These are phyloP conservation scores for Calameuta filiformis DNA, from an alignment of 2,888 invertebrate species.

Conservation along the genomic window DNA sequence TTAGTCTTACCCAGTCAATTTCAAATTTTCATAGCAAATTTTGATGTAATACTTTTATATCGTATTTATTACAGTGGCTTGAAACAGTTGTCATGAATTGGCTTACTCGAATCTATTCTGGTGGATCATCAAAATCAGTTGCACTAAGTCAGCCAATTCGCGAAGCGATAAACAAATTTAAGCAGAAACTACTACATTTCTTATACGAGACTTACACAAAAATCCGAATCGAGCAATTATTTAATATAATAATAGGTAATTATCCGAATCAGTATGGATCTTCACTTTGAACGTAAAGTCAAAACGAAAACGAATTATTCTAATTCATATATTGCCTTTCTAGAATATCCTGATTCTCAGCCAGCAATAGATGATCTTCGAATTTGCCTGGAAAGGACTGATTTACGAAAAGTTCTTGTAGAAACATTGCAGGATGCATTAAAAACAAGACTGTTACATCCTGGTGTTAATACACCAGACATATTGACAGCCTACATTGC, in stretches of 20 bases:
- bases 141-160: constrained; percentile 69
- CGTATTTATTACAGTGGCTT: constrained; percentile 76
- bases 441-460: constrained; percentile 89
- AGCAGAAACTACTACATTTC: constrained; percentile 82
- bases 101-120: constrained; percentile 85
- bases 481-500: constrained; percentile 96
- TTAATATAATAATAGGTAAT: constrained; percentile 90
- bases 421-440: constrained; percentile 83
- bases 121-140: constrained; percentile 72
- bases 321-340: constrained; percentile 7
- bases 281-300: not conserved
- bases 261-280: not conserved
- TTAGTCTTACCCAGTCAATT: constrained; percentile 53
- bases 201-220: constrained; percentile 90
- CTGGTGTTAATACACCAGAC: constrained; percentile 95
- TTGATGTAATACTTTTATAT: not conserved
- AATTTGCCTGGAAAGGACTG: constrained; percentile 86
- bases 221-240: constrained; percentile 90
- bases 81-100: constrained; percentile 87
- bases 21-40: not conserved
- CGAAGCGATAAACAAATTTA: constrained; percentile 74
- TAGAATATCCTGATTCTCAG: constrained; percentile 94
- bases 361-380: constrained; percentile 92
- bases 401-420: constrained; percentile 82
- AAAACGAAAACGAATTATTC: not conserved